These are phyloP conservation scores for Strix aluco DNA, from an alignment of 2,113 vertebrate genomes.

Conservation along the genomic window DNA sequence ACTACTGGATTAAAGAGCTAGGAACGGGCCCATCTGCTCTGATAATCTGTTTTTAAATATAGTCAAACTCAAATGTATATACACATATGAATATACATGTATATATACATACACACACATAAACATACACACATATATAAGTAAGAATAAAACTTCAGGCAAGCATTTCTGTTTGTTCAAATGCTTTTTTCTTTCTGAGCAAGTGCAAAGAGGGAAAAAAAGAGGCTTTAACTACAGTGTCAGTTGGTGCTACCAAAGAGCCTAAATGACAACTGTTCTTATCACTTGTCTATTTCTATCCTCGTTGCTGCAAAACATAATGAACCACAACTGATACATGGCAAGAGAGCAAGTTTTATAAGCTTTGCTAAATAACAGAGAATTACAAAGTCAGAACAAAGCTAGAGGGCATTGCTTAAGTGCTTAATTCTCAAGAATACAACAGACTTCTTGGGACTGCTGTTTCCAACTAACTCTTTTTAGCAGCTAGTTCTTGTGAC, in stretches of 20 bases:
- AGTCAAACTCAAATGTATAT: background rate
- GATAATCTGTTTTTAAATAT: background rate
- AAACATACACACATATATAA: rapidly evolving
- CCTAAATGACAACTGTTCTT: background rate
- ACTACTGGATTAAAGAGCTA: background rate
- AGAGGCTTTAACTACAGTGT: background rate
- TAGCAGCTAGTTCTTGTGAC: background rate
- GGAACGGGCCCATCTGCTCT: background rate
- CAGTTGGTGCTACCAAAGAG: background rate
- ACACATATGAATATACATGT: background rate
- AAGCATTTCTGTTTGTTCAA: background rate
- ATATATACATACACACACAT: background rate
- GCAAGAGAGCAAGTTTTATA: background rate
- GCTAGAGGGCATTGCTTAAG: background rate
- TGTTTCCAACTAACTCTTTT: background rate
- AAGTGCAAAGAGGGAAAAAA: background rate
- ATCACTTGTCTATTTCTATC: background rate
- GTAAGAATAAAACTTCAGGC: background rate
- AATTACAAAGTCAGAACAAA: conserved; percentile 8
- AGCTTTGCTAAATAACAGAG: conserved; percentile 4
- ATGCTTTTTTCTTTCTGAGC: background rate
- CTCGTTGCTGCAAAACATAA: background rate
- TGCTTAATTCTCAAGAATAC: background rate
- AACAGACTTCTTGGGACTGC: background rate
- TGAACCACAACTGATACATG: background rate